These are phyloP conservation scores for Caenorhabditis inopinata DNA, from an alignment of 1,140 invertebrate genomes.

Conservation along the genomic window DNA sequence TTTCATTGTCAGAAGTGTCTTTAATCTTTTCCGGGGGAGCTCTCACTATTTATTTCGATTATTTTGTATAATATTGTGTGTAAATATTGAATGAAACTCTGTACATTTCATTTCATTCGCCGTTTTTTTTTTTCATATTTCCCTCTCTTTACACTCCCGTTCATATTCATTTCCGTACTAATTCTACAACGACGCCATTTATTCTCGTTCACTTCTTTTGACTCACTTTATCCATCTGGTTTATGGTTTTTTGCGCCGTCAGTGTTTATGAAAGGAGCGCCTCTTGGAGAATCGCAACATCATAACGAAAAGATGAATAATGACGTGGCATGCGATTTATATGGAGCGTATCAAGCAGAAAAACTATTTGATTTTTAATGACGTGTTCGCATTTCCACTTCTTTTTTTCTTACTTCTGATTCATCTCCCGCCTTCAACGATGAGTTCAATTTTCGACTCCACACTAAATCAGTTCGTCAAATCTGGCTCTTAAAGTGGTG, in stretches of 20 bases:
- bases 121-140: not conserved
- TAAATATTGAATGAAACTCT: not conserved
- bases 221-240: slow-evolving; percentile 31
- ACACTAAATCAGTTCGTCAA: too few relatives aligned
- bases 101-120: not conserved
- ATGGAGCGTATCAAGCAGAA: not conserved
- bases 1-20: too few relatives aligned
- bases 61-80: not conserved
- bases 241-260: not conserved
- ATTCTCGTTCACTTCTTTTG: not conserved
- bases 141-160: not conserved
- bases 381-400: not conserved
- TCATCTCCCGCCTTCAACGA: too few relatives aligned
- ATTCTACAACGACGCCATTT: not conserved
- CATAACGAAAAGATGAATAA: slow-evolving; percentile 11
- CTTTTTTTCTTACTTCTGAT: too few relatives aligned
- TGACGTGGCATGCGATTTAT: slow-evolving; percentile 25
- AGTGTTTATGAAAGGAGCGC: slow-evolving; percentile 31
- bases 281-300: slow-evolving; percentile 23
- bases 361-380: not conserved
- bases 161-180: slow-evolving; percentile 17
- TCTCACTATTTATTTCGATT: not conserved
- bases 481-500: too few relatives aligned
- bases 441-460: too few relatives aligned
- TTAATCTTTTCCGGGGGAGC: too few relatives aligned